Evolutionary conservation across 2,113 vertebrate species (phyloP).

Genomic region (Hippocampus zosterae): DNA sequence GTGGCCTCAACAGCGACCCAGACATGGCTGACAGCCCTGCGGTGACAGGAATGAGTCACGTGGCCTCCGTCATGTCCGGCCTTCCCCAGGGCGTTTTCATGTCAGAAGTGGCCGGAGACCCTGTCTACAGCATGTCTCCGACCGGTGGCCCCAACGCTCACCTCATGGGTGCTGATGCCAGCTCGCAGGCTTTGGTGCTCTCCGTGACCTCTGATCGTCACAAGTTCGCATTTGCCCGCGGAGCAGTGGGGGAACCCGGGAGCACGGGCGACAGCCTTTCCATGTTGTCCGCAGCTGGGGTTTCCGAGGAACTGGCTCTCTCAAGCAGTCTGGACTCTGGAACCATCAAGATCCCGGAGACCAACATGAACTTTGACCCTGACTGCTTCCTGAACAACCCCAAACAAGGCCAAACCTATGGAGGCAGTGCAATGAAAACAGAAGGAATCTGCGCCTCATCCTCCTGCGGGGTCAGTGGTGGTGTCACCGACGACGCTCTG

Average conservation of each 20-base stretch:
- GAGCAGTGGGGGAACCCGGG: constrained; percentile 71
- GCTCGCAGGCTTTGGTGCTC: constrained; percentile 88
- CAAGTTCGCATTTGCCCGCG: constrained; percentile 92
- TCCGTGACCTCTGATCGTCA: constrained; percentile 90
- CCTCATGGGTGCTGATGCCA: constrained; percentile 86
- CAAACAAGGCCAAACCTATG: constrained; percentile 98
- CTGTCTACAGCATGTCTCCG: constrained; percentile 95
- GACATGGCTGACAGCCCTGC: constrained; percentile 94
- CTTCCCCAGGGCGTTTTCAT: constrained; percentile 96
- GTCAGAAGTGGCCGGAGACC: constrained; percentile 93
- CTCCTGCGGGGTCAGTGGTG: constrained; percentile 62
- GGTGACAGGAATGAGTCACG: constrained; percentile 91
- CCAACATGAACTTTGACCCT: constrained; percentile 97
- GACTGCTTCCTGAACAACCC: constrained; percentile 99
- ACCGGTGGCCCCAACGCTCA: constrained; percentile 87
- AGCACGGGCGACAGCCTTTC: constrained; percentile 79
- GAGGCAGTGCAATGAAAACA: constrained; percentile 88
- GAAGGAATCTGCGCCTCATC: constrained; percentile 76
- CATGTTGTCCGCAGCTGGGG: constrained; percentile 83
- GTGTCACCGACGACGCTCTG: constrained; percentile 71
- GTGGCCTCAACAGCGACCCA: constrained; percentile 93
- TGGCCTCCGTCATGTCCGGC: constrained; percentile 92
- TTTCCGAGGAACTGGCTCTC: constrained; percentile 93
- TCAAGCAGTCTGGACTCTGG: constrained; percentile 90
- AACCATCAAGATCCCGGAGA: constrained; percentile 89